phyloP scores from a whole-genome alignment of 2,797 vertebrate genomes.

The Pseudocheirus occidentalis region DNA sequence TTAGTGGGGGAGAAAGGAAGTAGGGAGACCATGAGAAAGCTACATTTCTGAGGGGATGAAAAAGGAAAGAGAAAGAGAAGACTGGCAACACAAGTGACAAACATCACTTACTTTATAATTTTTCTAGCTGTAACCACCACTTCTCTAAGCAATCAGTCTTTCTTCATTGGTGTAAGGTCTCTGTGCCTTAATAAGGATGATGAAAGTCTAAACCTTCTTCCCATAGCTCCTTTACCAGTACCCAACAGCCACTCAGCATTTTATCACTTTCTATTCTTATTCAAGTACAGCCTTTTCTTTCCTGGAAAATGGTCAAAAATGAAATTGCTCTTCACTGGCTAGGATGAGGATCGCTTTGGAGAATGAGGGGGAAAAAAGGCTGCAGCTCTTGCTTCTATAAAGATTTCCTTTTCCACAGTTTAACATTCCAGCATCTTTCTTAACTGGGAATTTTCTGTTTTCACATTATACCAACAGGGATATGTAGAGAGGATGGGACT shows the following conservation, averaged over 20 bases:
- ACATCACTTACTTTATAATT: neutral
- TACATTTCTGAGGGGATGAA: neutral
- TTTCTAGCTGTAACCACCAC: neutral
- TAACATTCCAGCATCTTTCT: conserved; percentile 75
- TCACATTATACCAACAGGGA: conserved; percentile 37
- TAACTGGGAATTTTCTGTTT: conserved; percentile 52
- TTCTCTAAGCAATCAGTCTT: neutral
- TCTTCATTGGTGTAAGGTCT: neutral
- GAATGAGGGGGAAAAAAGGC: conserved; percentile 58
- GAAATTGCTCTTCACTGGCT: neutral
- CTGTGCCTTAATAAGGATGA: conserved; percentile 5
- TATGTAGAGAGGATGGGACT: conserved; percentile 48
- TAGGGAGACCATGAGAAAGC: neutral
- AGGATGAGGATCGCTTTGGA: conserved; percentile 47
- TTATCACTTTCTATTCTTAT: neutral
- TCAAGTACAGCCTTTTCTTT: conserved; percentile 22
- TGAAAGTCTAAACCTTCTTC: neutral
- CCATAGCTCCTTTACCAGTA: neutral
- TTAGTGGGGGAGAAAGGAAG: neutral
- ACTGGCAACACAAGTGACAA: neutral
- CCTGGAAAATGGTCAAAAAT: neutral
- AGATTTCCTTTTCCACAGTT: conserved; percentile 73
- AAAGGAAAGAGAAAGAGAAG: neutral
- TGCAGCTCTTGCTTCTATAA: conserved; percentile 38
- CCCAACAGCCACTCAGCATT: neutral